These are phyloP conservation scores for Micrasema minimum DNA, from an alignment of 1,140 invertebrate species.

Conservation along the genomic window DNA sequence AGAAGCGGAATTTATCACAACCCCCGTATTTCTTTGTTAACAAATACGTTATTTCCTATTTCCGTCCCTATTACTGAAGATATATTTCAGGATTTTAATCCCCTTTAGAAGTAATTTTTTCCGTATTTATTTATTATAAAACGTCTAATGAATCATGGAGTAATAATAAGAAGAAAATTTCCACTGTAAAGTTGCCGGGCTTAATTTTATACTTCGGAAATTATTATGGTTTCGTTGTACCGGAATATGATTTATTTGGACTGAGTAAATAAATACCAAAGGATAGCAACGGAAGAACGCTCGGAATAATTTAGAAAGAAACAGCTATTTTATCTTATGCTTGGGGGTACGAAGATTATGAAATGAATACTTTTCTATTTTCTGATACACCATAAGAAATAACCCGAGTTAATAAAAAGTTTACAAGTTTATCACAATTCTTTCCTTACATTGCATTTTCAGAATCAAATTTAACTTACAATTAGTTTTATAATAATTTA, in stretches of 20 bases:
- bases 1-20: conserved; percentile 7
- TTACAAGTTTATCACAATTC: no score
- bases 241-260: conserved; percentile 47
- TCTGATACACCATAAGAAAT: no score
- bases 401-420: no score
- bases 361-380: no score
- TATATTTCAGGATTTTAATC: conserved; percentile 15
- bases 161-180: conserved; percentile 7
- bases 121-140: conserved; percentile 9
- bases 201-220: conserved; percentile 25
- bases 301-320: not conserved
- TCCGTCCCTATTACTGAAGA: conserved; percentile 5
- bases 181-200: not conserved
- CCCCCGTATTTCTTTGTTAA: conserved; percentile 36
- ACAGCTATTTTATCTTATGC: no score
- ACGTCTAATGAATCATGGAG: conserved; percentile 26
- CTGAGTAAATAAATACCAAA: conserved; percentile 42
- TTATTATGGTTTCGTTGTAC: conserved; percentile 41
- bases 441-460: no score
- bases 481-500: no score
- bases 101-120: conserved; percentile 3
- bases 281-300: conserved; percentile 34
- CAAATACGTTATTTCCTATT: conserved; percentile 28
- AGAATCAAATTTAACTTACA: no score
- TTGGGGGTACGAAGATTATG: no score